Base-by-base conservation (phyloP, 2,888 invertebrate genomes). In the Xanthia icteritia region DNA sequence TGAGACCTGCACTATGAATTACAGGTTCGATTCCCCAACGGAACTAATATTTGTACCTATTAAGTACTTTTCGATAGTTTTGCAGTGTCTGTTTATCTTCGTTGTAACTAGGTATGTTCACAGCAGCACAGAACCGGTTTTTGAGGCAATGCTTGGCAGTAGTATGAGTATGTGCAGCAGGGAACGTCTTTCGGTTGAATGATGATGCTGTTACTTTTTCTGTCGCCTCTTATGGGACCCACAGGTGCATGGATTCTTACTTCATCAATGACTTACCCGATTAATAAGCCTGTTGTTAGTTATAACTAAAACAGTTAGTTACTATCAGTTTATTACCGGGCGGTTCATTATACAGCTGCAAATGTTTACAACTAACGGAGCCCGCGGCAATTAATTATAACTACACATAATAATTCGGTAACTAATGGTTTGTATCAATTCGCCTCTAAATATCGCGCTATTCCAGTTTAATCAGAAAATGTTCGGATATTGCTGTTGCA, bases 351-450 rank as follows among this genome's bases (percentile, higher is more conserved):
- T 23, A 27, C n/a, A n/a, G 13, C 56, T 56, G n/a, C 15, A 17
- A 64, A 51, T 72, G 61, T 73, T 79, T 73, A 72, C 68, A 66
- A 60, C 36, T 45, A 74, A 72, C 45, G 58, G 20, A 39, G 9
- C n/a, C 31, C 36, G 5, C 67, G 63, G 74, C 72, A 13, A 66
- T 82, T 71, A 58, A 78, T 73, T 78, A 70, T 82, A 71, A 74
- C 70, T 73, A 36, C 63, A 65, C 56, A 65, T 75, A 60, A 79
- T 71, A 58, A 73, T 72, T 70, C 48, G 31, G 48, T 67, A 64
- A 67, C 77, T 72, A 83, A 76, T 79, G 69, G 65, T 68, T 73
- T 51, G 73, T 83, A 83, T 83, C 70, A 76, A 76, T 82, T 82
- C 54, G 20, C 23, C 27, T 58, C 48, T 82, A 75, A 76, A 79